phyloP scores from a whole-genome alignment of 2,888 invertebrate species.

The Zygaena filipendulae region DNA sequence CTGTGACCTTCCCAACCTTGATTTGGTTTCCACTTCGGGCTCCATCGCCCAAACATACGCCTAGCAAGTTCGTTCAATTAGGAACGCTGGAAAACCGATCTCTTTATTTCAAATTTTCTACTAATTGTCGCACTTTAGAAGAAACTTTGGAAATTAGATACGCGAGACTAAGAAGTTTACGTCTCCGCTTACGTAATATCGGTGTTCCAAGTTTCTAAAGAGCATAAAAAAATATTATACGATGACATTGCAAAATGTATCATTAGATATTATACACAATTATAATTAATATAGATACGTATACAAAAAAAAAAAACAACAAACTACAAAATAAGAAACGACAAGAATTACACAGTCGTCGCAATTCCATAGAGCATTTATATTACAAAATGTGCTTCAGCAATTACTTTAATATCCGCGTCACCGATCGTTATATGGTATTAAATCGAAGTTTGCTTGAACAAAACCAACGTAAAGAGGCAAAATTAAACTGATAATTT shows the following conservation, averaged over 20 bases:
- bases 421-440: too few relatives aligned
- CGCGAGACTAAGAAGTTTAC: too few relatives aligned
- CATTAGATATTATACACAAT: too few relatives aligned
- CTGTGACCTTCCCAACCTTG: conserved; percentile 81
- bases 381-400: conserved; percentile 11
- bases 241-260: conserved; percentile 48
- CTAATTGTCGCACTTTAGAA: too few relatives aligned
- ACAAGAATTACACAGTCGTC: conserved; percentile 58
- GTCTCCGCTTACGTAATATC: too few relatives aligned
- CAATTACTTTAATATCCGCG: too few relatives aligned
- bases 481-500: too few relatives aligned
- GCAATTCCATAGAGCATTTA: conserved; percentile 60
- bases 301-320: conserved; percentile 65
- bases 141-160: neutral
- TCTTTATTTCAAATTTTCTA: conserved; percentile 14
- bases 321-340: conserved; percentile 63
- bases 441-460: too few relatives aligned
- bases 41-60: conserved; percentile 65
- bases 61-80: conserved; percentile 39
- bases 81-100: conserved; percentile 46
- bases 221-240: conserved; percentile 46
- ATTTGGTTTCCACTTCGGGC: conserved; percentile 85
- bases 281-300: conserved; percentile 60
- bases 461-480: too few relatives aligned
- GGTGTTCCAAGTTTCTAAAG: conserved; percentile 57